Conservation (phyloP, 2,797 vertebrate species). For the Smutsia temminckii region DNA sequence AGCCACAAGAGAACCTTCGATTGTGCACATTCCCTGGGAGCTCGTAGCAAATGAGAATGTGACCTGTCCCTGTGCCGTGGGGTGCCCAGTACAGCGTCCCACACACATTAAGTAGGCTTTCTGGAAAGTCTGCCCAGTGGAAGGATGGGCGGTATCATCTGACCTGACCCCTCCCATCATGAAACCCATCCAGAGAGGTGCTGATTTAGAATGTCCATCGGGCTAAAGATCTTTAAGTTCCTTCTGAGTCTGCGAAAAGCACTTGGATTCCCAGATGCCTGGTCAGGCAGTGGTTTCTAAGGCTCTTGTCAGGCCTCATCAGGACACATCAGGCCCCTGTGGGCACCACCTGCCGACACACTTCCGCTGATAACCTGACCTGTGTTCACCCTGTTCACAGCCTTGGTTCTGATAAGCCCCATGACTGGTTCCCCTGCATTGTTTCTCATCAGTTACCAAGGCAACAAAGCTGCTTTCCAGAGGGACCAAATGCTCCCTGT, state of each 20-base stretch:
- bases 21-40: neutral
- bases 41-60: neutral
- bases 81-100: neutral
- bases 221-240: neutral
- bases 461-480: slow-evolving; percentile 88
- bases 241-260: neutral
- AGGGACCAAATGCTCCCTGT: slow-evolving; percentile 86
- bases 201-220: neutral
- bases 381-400: slow-evolving; percentile 76
- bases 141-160: neutral
- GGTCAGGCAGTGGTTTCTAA: slow-evolving; percentile 19
- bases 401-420: slow-evolving; percentile 39
- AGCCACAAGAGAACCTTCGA: neutral
- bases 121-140: neutral
- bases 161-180: neutral
- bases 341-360: neutral
- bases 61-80: neutral
- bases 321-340: too few species aligned
- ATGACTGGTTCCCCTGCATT: slow-evolving; percentile 71
- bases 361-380: slow-evolving; percentile 68
- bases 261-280: neutral
- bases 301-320: neutral
- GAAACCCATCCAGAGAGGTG: neutral
- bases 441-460: slow-evolving; percentile 84
- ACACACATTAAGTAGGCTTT: neutral